phyloP scores from a whole-genome alignment of 2,797 vertebrate genomes.

The Anolis apletophallus region DNA sequence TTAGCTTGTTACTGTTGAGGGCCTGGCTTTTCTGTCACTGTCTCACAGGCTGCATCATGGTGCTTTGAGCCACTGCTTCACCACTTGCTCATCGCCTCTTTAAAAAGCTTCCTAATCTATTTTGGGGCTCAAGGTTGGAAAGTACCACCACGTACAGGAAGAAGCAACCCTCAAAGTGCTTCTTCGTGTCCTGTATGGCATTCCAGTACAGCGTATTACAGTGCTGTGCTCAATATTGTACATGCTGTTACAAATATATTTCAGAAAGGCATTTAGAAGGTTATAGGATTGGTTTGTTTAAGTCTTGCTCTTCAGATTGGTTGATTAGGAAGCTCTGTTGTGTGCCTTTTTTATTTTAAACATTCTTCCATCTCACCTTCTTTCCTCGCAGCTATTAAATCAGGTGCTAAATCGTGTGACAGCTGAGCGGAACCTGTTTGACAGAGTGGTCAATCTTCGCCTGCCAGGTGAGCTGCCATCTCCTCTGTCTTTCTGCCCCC shows the following conservation, averaged over 20 bases:
- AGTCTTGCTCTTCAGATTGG: background rate
- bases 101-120: conserved; percentile 12
- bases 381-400: conserved; percentile 88
- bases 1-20: background rate
- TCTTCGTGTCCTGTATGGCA: background rate
- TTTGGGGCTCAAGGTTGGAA: background rate
- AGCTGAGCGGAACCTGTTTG: conserved; percentile 96
- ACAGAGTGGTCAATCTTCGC: conserved; percentile 94
- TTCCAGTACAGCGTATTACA: background rate
- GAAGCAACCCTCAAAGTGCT: background rate
- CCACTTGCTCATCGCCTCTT: background rate
- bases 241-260: background rate
- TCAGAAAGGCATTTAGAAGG: background rate
- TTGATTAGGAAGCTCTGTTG: background rate
- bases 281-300: background rate
- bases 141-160: background rate
- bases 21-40: background rate
- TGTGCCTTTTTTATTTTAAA: background rate
- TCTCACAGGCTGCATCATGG: conserved; percentile 1
- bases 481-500: background rate
- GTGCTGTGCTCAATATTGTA: background rate
- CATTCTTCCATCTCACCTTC: conserved; percentile 36
- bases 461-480: conserved; percentile 85
- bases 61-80: background rate
- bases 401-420: conserved; percentile 97